Evolutionary conservation across 2,113 vertebrate species (phyloP), one percentile per base, ranked within the genome.

Genomic region (Toxotes chatareus): DNA sequence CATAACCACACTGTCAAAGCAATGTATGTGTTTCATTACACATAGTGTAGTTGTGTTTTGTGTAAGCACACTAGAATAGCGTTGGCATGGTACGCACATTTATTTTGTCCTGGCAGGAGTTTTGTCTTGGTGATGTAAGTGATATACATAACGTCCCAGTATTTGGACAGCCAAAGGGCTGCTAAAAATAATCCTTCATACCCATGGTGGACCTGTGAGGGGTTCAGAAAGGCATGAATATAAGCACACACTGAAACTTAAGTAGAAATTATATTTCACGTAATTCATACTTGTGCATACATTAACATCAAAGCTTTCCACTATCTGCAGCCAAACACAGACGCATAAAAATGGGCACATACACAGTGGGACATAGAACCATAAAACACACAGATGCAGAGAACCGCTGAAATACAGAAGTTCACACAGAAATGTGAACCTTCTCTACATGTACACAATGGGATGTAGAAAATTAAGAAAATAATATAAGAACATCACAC

Each of bases 1-100:
- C 79, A 67, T 82, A 74, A 84, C 69, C 51, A 63, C 51, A 61
- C 69, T 79, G 79, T 86, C 91, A 87, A 81, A 83, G 70, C 80
- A 88, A 85, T 66, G 70, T 59, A 85, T 85, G 86, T 42, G 65
- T 84, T 89, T 86, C 66, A 83, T 88, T 87, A 74, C 76, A 66
- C 32, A 31, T 19, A 62, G 80, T 51, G 49, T 53, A 68, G 23
- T 72, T 55, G 69, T 47, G 73, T 63, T 83, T 63, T 61, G 74
- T 82, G 80, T 4, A 46, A 70, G 71, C 40, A 70, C 38, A 23
- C 27, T 38, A 46, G 23, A 85, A 70, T 62, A 64, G 60, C 1
- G 16, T 34, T 82, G 78, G 42, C 64, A 79, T 75, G 44, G 64
- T 56, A 76, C 51, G 66, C 17, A 70, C 0, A 82, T 87, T 60